Evolutionary conservation across 92 coral and sea anemone genomes (phyloP).

Genomic region (Chrysogorgia sp.): DNA sequence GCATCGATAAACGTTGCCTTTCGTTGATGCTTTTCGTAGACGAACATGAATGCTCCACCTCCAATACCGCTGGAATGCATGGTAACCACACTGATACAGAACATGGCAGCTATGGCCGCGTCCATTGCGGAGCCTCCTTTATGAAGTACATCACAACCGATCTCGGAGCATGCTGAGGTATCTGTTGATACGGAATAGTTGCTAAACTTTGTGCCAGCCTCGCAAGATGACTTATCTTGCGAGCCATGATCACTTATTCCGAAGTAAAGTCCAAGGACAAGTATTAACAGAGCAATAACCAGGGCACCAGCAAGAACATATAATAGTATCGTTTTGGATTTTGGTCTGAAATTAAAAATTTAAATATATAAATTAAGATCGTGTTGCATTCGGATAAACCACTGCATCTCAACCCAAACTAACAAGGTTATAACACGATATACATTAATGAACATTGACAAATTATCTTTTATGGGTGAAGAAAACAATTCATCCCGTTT

Average conservation of each 20-base stretch:
- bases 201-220: background rate
- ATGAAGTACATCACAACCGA: constrained; percentile 21
- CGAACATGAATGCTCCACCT: constrained; percentile 88
- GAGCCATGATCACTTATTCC: too few relatives aligned
- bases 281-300: constrained; percentile 18
- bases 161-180: constrained; percentile 19
- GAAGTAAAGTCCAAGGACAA: constrained; percentile 29
- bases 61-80: constrained; percentile 94
- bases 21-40: constrained; percentile 58
- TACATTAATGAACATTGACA: too few relatives aligned
- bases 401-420: too few relatives aligned
- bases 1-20: constrained; percentile 71
- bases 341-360: background rate
- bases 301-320: constrained; percentile 9
- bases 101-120: constrained; percentile 83
- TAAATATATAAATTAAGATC: too few relatives aligned
- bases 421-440: too few relatives aligned
- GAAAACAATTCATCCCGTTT: too few relatives aligned
- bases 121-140: too few relatives aligned
- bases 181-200: too few relatives aligned
- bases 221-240: constrained; percentile 3
- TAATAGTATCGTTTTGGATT: background rate
- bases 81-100: constrained; percentile 74
- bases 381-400: too few relatives aligned
- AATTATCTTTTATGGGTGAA: too few relatives aligned